These are phyloP conservation scores for Tetrao urogallus DNA, from an alignment of 2,113 vertebrate species.

Conservation along the genomic window DNA sequence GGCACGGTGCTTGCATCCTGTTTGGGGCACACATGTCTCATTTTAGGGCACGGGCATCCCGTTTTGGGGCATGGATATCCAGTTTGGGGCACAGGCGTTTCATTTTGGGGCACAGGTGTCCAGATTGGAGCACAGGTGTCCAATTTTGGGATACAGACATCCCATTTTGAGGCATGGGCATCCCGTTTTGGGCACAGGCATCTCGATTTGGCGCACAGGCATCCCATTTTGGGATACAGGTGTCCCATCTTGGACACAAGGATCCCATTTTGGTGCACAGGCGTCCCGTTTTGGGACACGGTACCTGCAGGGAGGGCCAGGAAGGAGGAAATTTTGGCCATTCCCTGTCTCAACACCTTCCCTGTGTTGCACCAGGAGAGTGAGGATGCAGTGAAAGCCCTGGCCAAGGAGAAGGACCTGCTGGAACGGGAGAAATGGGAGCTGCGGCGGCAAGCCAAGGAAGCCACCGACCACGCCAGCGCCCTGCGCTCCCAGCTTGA, in stretches of 20 bases:
- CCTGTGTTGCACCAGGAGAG: constrained; percentile 82
- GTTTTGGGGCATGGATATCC: neutral
- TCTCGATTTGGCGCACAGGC: neutral
- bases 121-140: too few relatives aligned
- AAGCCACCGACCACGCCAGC: constrained; percentile 92
- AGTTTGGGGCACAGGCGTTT: too few relatives aligned
- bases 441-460: constrained; percentile 93
- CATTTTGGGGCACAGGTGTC: too few relatives aligned
- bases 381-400: constrained; percentile 93
- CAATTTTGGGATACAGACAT: too few relatives aligned
- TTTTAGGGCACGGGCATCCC: too few relatives aligned
- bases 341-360: neutral
- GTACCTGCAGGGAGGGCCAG: neutral
- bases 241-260: neutral
- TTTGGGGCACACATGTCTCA: too few relatives aligned
- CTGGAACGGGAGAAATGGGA: constrained; percentile 99
- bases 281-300: neutral
- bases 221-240: too few relatives aligned
- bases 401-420: constrained; percentile 96
- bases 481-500: constrained; percentile 94
- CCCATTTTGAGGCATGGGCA: too few relatives aligned
- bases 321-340: neutral
- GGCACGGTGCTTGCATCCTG: too few relatives aligned
- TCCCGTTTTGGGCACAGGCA: neutral
- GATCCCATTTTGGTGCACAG: neutral